Base-by-base conservation (phyloP, 2,888 invertebrate species). In the Crioceris asparagi region DNA sequence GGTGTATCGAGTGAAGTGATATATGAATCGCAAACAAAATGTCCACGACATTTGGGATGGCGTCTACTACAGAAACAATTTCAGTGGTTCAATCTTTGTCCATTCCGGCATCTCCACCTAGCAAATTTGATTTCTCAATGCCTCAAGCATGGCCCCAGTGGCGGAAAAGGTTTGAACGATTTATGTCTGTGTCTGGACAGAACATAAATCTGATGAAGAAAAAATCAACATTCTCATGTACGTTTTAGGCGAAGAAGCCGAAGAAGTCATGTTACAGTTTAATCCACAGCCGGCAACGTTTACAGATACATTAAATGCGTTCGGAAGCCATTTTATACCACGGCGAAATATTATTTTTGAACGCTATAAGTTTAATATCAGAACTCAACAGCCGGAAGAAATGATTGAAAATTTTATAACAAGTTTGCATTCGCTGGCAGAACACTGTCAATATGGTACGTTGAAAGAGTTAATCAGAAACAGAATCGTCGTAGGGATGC, bases 381-480 rank as follows among this genome's bases (percentile, higher is more conserved):
- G 30, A 4, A 23, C 15, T n/a, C 39, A 39, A 25, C 21, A 29
- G 17, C 35, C 29, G 19, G 35, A 27, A 2, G 35, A 39, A 31
- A 23, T 14, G 14, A 17, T 35, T 10, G 32, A 35, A 12, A 10
- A n/a, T 7, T 39, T 35, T 15, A 39, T 39, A 11, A 39, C 34
- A 21, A n/a, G 4, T 8, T 25, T 39, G 12, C 30, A 39, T 12
- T 21, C 16, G 12, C n/a, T 39, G 17, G 40, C 40, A 17, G 37
- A 40, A 23, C 29, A 33, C 26, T 41, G 41, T 16, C 31, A 41
- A 8, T 41, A 38, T 35, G 41, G 38, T 2, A 16, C 26, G 5
- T 34, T 55, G 10, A 44, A 44, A 30, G 42, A 51, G 11, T 32
- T 56, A 4, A 54, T 56, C 6, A 38, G 54, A 23, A 53, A 56